A percentile compares a stretch with the other conserved stretches of the same genome.
Evolutionary conservation across 2,113 vertebrate genomes (phyloP).

Genomic region (Climacteris rufus): DNA sequence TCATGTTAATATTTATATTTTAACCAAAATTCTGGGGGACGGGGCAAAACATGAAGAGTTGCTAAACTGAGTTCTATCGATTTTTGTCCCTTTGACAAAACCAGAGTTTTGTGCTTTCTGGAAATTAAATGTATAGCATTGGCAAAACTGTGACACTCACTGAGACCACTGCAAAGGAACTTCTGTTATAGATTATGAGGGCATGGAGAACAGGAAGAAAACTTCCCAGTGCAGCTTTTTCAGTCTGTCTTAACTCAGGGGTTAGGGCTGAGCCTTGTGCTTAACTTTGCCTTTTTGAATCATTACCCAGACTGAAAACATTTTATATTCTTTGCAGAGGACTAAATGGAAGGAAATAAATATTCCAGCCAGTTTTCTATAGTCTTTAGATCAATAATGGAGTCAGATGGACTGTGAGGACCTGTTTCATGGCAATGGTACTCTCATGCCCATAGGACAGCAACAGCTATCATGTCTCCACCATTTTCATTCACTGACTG

Average conservation of each 20-base stretch:
- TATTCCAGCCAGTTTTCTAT: neutral
- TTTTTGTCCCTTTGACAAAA: neutral
- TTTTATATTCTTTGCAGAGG: neutral
- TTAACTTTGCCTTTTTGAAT: neutral
- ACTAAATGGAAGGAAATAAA: neutral
- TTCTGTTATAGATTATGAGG: accelerated
- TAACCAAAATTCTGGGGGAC: neutral
- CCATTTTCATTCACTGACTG: neutral
- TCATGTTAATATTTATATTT: neutral
- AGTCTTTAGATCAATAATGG: neutral
- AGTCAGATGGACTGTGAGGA: neutral
- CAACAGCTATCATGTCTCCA: neutral
- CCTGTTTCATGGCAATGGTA: neutral
- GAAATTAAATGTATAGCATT: neutral
- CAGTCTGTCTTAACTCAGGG: neutral
- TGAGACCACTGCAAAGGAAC: neutral
- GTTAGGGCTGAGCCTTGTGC: neutral
- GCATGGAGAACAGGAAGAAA: neutral
- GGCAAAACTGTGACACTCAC: neutral
- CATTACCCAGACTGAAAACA: neutral
- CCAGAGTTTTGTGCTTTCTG: neutral
- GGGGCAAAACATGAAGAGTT: neutral
- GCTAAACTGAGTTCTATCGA: neutral
- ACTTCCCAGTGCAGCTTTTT: neutral
- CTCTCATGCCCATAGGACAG: neutral